A percentile compares a stretch with the other conserved stretches of the same genome.
Conservation (phyloP, 1,140 invertebrate species). For the Drosophila grimshawi region DNA sequence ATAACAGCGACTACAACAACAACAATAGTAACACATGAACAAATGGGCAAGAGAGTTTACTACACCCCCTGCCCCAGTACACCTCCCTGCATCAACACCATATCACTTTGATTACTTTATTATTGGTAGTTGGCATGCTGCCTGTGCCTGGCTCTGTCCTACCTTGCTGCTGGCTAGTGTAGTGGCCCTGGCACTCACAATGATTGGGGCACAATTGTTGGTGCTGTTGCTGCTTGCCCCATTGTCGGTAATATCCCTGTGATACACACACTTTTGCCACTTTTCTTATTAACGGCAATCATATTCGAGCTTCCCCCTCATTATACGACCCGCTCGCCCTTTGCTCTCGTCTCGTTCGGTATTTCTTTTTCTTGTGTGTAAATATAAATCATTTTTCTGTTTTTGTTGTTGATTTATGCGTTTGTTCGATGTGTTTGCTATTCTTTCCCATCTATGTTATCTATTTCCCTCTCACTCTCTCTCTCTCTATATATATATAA, state of each 20-base stretch:
- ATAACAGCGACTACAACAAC: constrained; percentile 44
- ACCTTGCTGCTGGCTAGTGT: constrained; percentile 28
- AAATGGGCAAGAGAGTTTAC: background rate
- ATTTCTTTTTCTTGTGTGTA: constrained; percentile 23
- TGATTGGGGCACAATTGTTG: constrained; percentile 48
- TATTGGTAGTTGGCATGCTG: constrained; percentile 64
- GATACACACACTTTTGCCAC: constrained; percentile 47
- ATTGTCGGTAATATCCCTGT: constrained; percentile 42
- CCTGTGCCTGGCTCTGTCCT: constrained; percentile 20
- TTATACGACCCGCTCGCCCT: constrained; percentile 31
- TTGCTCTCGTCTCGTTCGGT: background rate
- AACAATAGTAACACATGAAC: background rate
- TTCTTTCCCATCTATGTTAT: constrained; percentile 20
- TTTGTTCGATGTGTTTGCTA: constrained; percentile 72
- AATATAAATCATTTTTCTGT: constrained; percentile 83
- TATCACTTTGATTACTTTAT: constrained; percentile 82
- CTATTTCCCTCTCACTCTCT: background rate
- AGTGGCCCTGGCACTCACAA: constrained; percentile 41
- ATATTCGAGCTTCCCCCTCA: constrained; percentile 42
- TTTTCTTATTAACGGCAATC: constrained; percentile 81
- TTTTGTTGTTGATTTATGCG: constrained; percentile 83
- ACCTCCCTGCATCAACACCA: constrained; percentile 64
- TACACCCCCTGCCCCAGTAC: too few relatives aligned
- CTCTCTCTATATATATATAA: constrained; percentile 16
- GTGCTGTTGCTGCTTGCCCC: constrained; percentile 4